Evolutionary conservation across 2,113 vertebrate species (phyloP), one percentile per base, ranked within the genome.

Genomic region (Microtus ochrogaster): DNA sequence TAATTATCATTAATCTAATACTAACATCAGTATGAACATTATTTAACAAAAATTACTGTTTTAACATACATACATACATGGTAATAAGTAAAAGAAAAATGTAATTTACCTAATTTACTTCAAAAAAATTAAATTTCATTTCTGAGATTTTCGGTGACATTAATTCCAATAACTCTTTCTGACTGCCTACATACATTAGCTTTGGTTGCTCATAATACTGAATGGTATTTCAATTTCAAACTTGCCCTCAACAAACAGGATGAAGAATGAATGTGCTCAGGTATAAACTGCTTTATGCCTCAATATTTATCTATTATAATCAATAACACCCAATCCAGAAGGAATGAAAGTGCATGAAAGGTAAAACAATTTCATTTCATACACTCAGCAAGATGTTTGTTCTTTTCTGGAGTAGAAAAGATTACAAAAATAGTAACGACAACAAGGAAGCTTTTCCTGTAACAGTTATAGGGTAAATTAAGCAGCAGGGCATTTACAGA

Each of bases 141-240:
- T 88, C 49, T 63, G 87, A 74, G 96, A 93, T 82, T 77, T 91
- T 96, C 24, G 22, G 81, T 44, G 39, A 55, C 90, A 87, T 89
- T 79, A 92, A 65, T 82, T 79, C 39, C 47, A 92, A 11, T n/a
- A 91, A 74, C 0, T 28, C 10, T 89, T 96, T n/a, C 78, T 68
- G 77, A 30, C 78, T 97, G 73, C 79, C 88, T 58, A 96, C 74
- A 47, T 91, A 4, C 84, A 97, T 55, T 79, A 97, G 63, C 84
- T 22, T 19, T 65, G 24, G 19, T 63, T 97, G 61, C 94, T 97
- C 97, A 88, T 95, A 97, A 94, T 78, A 47, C 52, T 22, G 0
- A 30, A 39, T n/a, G 95, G 81, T 90, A 95, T 92, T 98, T 96
- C 94, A 78, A 82, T 97, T 98, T 98, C 94, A 96, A 97, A 92